Conservation (phyloP, 2,797 vertebrate species). For the Centropyge bicolor region DNA sequence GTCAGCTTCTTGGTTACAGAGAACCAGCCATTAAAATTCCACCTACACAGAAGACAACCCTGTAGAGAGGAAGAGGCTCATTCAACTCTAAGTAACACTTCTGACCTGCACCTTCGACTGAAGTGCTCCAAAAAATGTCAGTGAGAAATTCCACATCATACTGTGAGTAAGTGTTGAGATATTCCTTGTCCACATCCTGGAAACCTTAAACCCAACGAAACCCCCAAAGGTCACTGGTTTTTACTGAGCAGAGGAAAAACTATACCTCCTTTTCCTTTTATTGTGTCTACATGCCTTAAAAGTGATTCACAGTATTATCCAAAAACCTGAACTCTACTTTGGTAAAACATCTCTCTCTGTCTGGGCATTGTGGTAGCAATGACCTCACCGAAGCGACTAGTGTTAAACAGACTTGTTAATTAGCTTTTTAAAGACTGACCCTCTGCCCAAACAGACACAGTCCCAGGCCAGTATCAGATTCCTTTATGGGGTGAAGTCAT, state of each 20-base stretch:
- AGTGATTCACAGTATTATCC: conserved; percentile 16
- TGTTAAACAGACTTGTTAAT: conserved; percentile 52
- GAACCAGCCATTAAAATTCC: conserved; percentile 79
- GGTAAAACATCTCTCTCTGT: conserved; percentile 1
- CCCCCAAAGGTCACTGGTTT: conserved; percentile 23
- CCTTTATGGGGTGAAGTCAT: conserved; percentile 33
- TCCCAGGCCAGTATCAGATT: conserved; percentile 12
- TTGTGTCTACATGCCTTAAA: not conserved
- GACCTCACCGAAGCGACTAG: conserved; percentile 19
- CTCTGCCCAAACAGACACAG: conserved; percentile 29
- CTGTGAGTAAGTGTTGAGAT: conserved; percentile 64
- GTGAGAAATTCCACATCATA: conserved; percentile 81
- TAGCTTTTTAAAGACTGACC: conserved; percentile 38
- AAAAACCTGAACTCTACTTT: conserved; percentile 10
- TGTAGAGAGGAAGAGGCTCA: conserved; percentile 56
- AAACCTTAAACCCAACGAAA: conserved; percentile 44
- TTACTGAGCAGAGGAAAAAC: conserved; percentile 18
- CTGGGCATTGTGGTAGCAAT: not conserved
- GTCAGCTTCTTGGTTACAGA: conserved; percentile 41
- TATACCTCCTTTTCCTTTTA: conserved; percentile 12
- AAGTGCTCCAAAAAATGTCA: conserved; percentile 28
- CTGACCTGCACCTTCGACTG: conserved; percentile 49
- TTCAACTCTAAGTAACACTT: conserved; percentile 46
- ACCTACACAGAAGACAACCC: conserved; percentile 47
- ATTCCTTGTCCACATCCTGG: conserved; percentile 41